A percentile compares a stretch with the other conserved stretches of the same genome.
phyloP scores from a whole-genome alignment of 1,140 invertebrate genomes.

The Microplitis mediator region DNA sequence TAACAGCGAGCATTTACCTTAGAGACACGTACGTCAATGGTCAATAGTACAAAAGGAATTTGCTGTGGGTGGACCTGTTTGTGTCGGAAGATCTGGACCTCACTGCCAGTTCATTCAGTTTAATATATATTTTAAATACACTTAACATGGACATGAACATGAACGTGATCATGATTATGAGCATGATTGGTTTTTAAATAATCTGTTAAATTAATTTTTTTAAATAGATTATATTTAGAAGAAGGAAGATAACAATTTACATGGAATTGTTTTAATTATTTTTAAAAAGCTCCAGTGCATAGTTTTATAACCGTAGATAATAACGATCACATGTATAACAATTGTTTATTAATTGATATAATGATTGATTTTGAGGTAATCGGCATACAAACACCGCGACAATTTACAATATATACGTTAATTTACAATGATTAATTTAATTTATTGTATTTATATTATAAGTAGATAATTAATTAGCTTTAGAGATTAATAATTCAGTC shows the following conservation, averaged over 20 bases:
- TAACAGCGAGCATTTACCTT: not conserved
- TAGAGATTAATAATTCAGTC: not conserved
- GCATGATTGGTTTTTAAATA: too few relatives aligned
- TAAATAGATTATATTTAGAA: not conserved
- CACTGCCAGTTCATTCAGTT: not conserved
- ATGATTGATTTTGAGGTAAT: conserved; percentile 34
- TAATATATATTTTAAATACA: not conserved
- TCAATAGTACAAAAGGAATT: conserved; percentile 26
- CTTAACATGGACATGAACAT: too few relatives aligned
- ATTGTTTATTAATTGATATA: conserved; percentile 21
- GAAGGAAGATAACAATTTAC: too few relatives aligned
- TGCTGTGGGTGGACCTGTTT: conserved; percentile 27
- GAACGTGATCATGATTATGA: too few relatives aligned
- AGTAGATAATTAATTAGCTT: not conserved
- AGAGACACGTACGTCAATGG: not conserved
- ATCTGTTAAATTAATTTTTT: not conserved
- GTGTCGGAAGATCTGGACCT: conserved; percentile 20
- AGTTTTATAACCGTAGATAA: conserved; percentile 6
- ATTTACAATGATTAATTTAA: not conserved
- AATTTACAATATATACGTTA: conserved; percentile 22
- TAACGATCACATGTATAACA: conserved; percentile 27
- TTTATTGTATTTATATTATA: not conserved
- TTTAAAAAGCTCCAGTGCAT: conserved; percentile 11
- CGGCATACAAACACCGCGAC: conserved; percentile 28
- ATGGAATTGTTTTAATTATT: not conserved